Base-by-base conservation (phyloP, 2,113 vertebrate genomes). In the Hippolais icterina region DNA sequence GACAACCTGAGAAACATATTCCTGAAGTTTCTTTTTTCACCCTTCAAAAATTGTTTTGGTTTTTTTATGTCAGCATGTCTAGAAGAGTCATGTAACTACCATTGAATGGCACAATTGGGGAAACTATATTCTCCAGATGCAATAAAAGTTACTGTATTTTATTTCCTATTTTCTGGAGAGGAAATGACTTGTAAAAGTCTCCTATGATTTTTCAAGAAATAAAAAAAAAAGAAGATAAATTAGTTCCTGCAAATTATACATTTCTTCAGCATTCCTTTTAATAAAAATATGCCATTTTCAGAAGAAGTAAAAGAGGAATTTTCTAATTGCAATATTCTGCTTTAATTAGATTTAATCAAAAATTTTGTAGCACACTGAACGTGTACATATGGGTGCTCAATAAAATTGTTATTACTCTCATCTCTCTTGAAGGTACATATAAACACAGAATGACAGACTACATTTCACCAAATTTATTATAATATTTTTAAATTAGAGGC, bases 81-180 rank as follows among this genome's bases (percentile, higher is more conserved):
- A n/a, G 63, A 90, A 93, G 90, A 97, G 68, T 95, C 88, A 86
- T 83, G 25, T 88, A 96, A 80, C 88, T 88, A 86, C 75, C 42
- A 53, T 0, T 66, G 85, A 96, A 97, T 83, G 54, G 83, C 85
- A 88, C 90, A 87, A 11, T 37, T 0, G 3, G 81, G 87, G 52
- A 89, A 94, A 84, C 76, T 90, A 35, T 92, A 74, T 83, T 88
- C 63, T 95, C 71, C 63, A 93, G 75, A 80, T 83, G 85, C 79
- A 96, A 74, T 94, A 90, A 90, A 96, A 94, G 63, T 83, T 94
- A 80, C 50, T 88, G 42, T 57, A 61, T 92, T 94, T 92, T 96
- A 95, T 95, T 94, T 96, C 88, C 42, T 93, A 47, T 86, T 94
- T 95, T 92, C 96, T 94, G 37, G 3, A 2, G 42, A 93, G 54